Base-by-base conservation (phyloP, 2,797 vertebrate genomes). In the Ibycter americanus region DNA sequence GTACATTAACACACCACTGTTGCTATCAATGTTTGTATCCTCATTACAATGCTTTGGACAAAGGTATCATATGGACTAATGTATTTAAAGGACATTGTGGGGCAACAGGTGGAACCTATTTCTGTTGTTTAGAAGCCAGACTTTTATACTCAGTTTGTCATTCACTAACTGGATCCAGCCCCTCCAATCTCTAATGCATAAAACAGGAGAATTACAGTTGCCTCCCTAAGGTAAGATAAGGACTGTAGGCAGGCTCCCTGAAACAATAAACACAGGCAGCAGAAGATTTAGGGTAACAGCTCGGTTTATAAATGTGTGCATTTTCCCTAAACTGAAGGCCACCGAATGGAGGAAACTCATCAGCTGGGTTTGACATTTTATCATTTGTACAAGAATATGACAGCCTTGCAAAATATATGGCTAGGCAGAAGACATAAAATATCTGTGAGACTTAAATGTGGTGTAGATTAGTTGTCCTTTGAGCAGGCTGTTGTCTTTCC, bases 201-300 rank as follows among this genome's bases (percentile, higher is more conserved):
- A 94, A 87, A 16, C 32, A 86, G 68, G 40, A 91, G 49, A 95
- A 90, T 72, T 83, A 83, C 44, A 72, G 32, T 61, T 78, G 72
- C 47, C 9, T 76, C 47, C 54, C 61, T 68, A 59, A 68, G 85
- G 65, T 55, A 70, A 65, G 36, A 66, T 70, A 87, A 95, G 65
- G 52, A 77, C 61, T 68, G 52, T 9, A 92, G n/a, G 67, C 74
- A 78, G 54, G 40, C 81, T 89, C 44, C 16, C 36, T 83, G 72
- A 61, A 92, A 88, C 34, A 74, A 94, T 93, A 93, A 94, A 83
- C 63, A 85, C 6, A 83, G 61, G 40, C 72, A 93, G 46, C 25
- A 52, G 46, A 72, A 91, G 87, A 97, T 92, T 91, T 91, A 95
- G 54, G 55, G 86, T 81, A 91, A 83, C 58, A 96, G 42, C 58